Base-by-base conservation (phyloP, 2,113 vertebrate species). In the Chascanopsetta lugubris region DNA sequence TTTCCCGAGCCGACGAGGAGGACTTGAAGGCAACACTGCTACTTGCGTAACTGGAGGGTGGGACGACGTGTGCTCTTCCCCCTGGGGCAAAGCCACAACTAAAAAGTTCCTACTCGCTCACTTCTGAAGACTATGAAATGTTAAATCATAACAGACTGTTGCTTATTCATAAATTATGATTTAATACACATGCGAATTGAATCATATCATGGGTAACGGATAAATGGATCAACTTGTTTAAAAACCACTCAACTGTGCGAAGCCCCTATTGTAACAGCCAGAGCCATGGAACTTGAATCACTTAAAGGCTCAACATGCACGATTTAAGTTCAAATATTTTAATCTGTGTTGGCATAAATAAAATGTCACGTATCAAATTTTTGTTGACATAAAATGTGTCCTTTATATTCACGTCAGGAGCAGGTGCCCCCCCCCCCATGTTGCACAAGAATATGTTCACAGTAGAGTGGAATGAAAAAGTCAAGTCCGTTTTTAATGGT, bases 21-120 rank as follows among this genome's bases (percentile, higher is more conserved):
- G 3, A 43, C 32, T 0, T 50, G 13, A 85, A 85, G 13, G 78
- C 67, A 75, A 2, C 83, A 80, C 18, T 1, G 4, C 5, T 2
- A 27, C 18, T 77, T 77, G 1, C 1, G 3, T 77, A 79, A 77
- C 10, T 26, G 4, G 4, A 10, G 8, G 2, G 24, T 26, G 66
- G 24, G 38, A 45, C 50, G 3, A 12, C 29, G 9, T 18, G 24
- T 21, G 20, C 2, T 48, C 21, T 61, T 32, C 72, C 69, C 48
- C 18, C 4, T 0, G 6, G 13, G 8, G 4, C 51, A 77, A 49
- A 48, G 2, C 1, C 61, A 7, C 8, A 2, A 4, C 46, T 32
- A 5, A 5, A 67, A 55, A 60, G 80, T 75, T 85, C 83, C 82
- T 8, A 6, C 50, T 49, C 27, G 15, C 38, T 4, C 15, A 15